These are phyloP conservation scores for Xiphydria camelus DNA, from an alignment of 2,888 invertebrate genomes.

Conservation along the genomic window DNA sequence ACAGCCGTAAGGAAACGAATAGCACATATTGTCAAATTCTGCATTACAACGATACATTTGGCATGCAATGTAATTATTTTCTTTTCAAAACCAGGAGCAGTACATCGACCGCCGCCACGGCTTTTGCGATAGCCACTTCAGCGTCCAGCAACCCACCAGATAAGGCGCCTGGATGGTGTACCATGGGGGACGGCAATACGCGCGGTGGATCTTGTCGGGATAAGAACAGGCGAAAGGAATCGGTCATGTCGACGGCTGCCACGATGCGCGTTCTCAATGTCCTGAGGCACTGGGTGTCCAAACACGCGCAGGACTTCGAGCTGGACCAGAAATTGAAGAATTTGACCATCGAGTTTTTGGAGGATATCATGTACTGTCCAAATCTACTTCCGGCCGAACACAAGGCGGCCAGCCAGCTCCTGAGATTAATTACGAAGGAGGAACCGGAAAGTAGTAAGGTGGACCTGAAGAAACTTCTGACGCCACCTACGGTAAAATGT, in stretches of 20 bases:
- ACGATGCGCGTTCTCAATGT: conserved; percentile 92
- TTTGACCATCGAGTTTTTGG: conserved; percentile 82
- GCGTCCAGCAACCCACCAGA: conserved; percentile 83
- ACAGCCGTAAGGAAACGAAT: too few species aligned
- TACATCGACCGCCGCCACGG: conserved; percentile 83
- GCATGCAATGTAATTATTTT: too few species aligned
- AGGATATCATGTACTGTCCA: conserved; percentile 83
- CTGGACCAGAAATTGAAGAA: conserved; percentile 73
- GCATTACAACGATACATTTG: too few species aligned
- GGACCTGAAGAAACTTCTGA: conserved; percentile 71
- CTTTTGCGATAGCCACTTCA: conserved; percentile 90
- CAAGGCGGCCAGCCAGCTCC: conserved; percentile 82
- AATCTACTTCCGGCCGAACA: conserved; percentile 85
- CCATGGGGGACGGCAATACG: conserved; percentile 31
- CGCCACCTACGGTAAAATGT: conserved; percentile 68
- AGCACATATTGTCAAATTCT: too few species aligned
- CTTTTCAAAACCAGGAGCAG: conserved; percentile 79
- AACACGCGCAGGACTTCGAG: conserved; percentile 89
- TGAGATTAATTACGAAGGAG: conserved; percentile 76
- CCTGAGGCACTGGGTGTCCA: conserved; percentile 88
- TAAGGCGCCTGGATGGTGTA: conserved; percentile 54
- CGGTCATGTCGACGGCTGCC: conserved; percentile 88
- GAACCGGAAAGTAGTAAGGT: conserved; percentile 68
- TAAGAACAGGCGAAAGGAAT: conserved; percentile 67
- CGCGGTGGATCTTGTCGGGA: conserved; percentile 53